Percentiles rank a stretch among this genome's conserved stretches.
phyloP scores from a whole-genome alignment of 2,888 invertebrate genomes.

The Marasmarcha lunaedactyla region DNA sequence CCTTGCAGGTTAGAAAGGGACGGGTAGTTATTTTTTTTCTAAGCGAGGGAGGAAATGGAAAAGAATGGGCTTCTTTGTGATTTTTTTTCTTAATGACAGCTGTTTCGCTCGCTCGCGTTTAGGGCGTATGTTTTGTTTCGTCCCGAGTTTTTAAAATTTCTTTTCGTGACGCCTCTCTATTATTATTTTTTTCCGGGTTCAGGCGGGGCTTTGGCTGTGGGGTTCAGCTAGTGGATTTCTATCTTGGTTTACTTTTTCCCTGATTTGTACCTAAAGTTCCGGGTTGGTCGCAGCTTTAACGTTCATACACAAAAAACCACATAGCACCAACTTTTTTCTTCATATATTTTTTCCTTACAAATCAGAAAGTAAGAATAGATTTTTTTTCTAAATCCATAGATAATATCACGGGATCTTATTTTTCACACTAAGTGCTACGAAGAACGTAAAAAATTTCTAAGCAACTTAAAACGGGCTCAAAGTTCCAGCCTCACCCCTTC shows the following conservation, averaged over 20 bases:
- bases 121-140: constrained; percentile 30
- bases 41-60: constrained; percentile 68
- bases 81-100: constrained; percentile 53
- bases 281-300: constrained; percentile 4
- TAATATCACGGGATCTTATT: too few relatives aligned
- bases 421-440: too few relatives aligned
- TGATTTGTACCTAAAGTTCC: constrained; percentile 40
- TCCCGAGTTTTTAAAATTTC: constrained; percentile 46
- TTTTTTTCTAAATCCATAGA: too few relatives aligned
- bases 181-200: constrained; percentile 45
- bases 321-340: too few relatives aligned
- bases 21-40: constrained; percentile 60
- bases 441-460: too few relatives aligned
- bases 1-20: constrained; percentile 52
- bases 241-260: constrained; percentile 36
- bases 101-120: constrained; percentile 47
- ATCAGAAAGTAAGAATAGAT: too few relatives aligned
- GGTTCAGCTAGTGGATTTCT: constrained; percentile 51
- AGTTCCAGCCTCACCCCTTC: too few relatives aligned
- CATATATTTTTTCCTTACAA: too few relatives aligned
- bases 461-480: too few relatives aligned
- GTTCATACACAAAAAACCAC: too few relatives aligned
- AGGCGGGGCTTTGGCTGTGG: constrained; percentile 62
- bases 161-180: constrained; percentile 62
- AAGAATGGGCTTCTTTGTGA: constrained; percentile 66